Base-by-base conservation (phyloP, 2,888 invertebrate species). In the Nipponacmea schrenckii region DNA sequence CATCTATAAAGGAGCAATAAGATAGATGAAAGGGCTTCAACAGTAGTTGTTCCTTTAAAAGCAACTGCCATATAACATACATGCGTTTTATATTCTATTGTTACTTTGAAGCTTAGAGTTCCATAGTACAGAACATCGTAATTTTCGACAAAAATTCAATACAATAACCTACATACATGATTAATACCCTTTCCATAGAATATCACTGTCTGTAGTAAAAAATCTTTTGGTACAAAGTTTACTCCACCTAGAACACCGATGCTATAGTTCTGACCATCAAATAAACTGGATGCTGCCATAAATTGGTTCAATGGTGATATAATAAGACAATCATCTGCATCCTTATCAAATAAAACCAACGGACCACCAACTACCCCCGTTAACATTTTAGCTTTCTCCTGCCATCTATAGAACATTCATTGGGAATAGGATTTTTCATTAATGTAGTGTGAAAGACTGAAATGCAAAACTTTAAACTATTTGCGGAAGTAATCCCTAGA, bases 221-320 rank as follows among this genome's bases (percentile, higher is more conserved):
- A 75, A 7, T 46, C 66, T 0, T 12, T 20, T 14, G 79, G 78
- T 12, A 81, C 72, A 14, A 50, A 56, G n/a, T 80, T 74, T 14
- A 81, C 81, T 7, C 80, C 80, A 44, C 85, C 84, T 81, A 83
- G 81, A 1, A 83, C 74, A n/a, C 85, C 85, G 78, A 77, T 83
- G 66, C 72, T 69, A 10, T 56, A 56, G 24, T 20, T 24, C 24
- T 56, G 24, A 12, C 56, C 56, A 20, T 56, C 24, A n/a, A 84
- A 69, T n/a, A 63, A 67, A 20, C 76, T 74, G 8, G 80, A 80
- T 14, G 79, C 77, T 1, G 81, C 72, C 84, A 84, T 84, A 62
- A 81, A 82, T 64, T 83, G 73, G 48, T 77, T 78, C 45, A 77
- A 74, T 2, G 84, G 80, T 39, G 83, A 81, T 64, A 82, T 79